Conservation (phyloP, 2,888 invertebrate species). For the Drosophila mercatorum region DNA sequence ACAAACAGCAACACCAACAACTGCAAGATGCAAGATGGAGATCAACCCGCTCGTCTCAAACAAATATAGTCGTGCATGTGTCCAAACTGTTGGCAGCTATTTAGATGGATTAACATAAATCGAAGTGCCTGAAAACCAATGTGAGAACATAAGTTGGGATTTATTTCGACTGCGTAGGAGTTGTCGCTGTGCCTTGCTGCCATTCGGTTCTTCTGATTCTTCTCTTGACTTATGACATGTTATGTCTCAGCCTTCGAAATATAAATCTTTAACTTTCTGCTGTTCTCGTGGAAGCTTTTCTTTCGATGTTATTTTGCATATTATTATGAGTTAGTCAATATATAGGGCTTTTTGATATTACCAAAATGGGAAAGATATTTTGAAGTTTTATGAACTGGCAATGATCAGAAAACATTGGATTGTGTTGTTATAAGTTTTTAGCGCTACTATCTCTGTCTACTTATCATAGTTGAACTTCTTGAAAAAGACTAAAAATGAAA, state of each 20-base stretch:
- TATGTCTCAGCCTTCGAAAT: slow-evolving; percentile 14
- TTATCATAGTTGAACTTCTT: not conserved
- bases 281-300: too few relatives aligned
- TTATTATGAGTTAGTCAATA: not conserved
- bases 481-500: not conserved
- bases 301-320: not conserved
- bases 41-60: slow-evolving; percentile 50
- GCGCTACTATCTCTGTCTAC: too few relatives aligned
- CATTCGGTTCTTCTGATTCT: not conserved
- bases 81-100: slow-evolving; percentile 77
- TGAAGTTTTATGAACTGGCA: too few relatives aligned
- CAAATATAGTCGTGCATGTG: slow-evolving; percentile 74
- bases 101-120: slow-evolving; percentile 75
- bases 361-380: too few relatives aligned
- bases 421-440: not conserved
- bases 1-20: slow-evolving; percentile 10
- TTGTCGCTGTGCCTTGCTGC: slow-evolving; percentile 34
- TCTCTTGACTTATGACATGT: slow-evolving; percentile 28
- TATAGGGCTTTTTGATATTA: not conserved
- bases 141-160: slow-evolving; percentile 61
- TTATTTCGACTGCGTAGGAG: slow-evolving; percentile 40
- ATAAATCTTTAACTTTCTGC: slow-evolving; percentile 13
- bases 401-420: not conserved
- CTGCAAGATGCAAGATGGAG: slow-evolving; percentile 24
- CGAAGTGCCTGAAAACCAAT: slow-evolving; percentile 68